These are phyloP conservation scores for Dasypogon diadema DNA, from an alignment of 2,888 invertebrate species.

Conservation along the genomic window DNA sequence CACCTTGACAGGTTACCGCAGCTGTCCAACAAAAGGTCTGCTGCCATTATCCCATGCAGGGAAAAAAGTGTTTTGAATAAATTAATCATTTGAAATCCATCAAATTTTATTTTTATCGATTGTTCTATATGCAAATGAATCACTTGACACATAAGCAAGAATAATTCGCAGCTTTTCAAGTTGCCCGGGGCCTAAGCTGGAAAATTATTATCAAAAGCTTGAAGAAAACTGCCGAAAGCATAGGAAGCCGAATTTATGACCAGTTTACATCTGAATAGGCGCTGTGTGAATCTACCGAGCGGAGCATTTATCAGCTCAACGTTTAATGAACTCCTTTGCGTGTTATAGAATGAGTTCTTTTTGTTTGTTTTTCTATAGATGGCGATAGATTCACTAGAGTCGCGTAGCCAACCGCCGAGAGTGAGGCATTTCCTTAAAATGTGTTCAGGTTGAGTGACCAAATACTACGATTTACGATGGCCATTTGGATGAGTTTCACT, in stretches of 20 bases:
- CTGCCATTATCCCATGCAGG: conserved; percentile 14
- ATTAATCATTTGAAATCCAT: conserved; percentile 44
- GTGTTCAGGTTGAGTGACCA: no score
- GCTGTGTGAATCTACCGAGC: conserved; percentile 26
- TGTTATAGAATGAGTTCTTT: background rate
- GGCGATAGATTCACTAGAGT: conserved; percentile 18
- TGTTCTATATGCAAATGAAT: conserved; percentile 37
- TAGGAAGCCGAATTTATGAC: conserved; percentile 24
- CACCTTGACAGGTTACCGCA: conserved; percentile 41
- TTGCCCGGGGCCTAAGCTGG: background rate
- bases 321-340: background rate
- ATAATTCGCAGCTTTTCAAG: conserved; percentile 43
- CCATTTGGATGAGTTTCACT: no score
- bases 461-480: no score
- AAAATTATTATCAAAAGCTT: background rate
- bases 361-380: conserved; percentile 28
- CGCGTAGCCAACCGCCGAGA: no score
- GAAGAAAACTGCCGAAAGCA: conserved; percentile 17
- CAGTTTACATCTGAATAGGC: conserved; percentile 16
- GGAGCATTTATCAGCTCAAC: conserved; percentile 35
- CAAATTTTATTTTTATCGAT: conserved; percentile 47
- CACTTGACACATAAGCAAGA: conserved; percentile 13
- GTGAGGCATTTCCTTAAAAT: no score
- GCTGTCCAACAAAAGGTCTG: background rate
- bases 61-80: conserved; percentile 12